Conservation (phyloP, 2,113 vertebrate species). For the Aptenodytes patagonicus region DNA sequence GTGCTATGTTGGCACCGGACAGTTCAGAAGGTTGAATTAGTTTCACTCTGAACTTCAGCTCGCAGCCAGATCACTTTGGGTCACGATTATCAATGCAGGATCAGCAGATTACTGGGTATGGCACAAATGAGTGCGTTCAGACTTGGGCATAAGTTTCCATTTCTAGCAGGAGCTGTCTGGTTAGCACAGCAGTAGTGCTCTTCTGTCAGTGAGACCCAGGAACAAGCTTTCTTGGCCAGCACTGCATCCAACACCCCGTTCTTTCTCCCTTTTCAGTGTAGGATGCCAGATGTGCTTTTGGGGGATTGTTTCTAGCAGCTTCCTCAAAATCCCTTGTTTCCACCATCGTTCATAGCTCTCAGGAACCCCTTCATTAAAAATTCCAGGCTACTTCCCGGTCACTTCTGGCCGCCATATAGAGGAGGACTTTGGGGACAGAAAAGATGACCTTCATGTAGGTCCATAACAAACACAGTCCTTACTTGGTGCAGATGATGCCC, state of each 20-base stretch:
- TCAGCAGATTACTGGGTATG: neutral
- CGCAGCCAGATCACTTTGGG: neutral
- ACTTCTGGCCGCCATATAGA: neutral
- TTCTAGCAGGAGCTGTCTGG: neutral
- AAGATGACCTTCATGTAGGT: neutral
- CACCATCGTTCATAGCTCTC: neutral
- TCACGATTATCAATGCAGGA: neutral
- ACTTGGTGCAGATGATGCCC: neutral
- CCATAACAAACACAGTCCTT: neutral
- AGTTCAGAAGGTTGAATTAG: neutral
- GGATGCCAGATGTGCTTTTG: neutral
- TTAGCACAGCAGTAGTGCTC: neutral
- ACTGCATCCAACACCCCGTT: neutral
- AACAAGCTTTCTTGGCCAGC: neutral
- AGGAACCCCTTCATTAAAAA: neutral
- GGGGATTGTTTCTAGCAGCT: neutral
- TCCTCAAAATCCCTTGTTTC: neutral
- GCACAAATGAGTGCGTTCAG: neutral
- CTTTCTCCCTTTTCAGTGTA: neutral
- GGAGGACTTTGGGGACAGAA: neutral
- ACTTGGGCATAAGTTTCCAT: neutral
- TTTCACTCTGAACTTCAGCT: neutral
- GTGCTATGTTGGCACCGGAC: neutral
- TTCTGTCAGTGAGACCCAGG: neutral
- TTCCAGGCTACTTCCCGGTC: neutral